These are phyloP conservation scores for Borostomias antarcticus DNA, from an alignment of 2,797 vertebrate species.

Conservation along the genomic window DNA sequence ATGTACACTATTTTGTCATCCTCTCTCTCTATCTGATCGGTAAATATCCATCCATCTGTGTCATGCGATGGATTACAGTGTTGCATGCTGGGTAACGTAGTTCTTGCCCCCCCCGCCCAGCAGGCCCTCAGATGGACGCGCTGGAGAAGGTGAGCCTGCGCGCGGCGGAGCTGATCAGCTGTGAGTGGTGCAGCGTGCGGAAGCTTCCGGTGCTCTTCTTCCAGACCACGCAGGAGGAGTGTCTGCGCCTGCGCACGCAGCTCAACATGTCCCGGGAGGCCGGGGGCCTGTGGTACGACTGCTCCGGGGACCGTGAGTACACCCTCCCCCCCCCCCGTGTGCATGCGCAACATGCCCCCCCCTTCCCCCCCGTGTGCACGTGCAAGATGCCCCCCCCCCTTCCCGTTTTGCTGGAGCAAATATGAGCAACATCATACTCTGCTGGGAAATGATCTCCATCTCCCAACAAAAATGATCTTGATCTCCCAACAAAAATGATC, in stretches of 20 bases:
- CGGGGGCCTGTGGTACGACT: conserved; percentile 87
- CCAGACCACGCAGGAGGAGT: conserved; percentile 82
- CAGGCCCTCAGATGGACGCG: conserved; percentile 50
- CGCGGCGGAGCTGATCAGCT: conserved; percentile 89
- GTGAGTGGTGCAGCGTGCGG: conserved; percentile 92
- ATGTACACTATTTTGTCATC: too few species aligned
- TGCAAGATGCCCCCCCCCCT: conserved; percentile 32
- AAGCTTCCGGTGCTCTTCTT: conserved; percentile 95
- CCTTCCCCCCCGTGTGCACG: not conserved
- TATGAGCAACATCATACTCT: too few species aligned
- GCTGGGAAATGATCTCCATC: too few species aligned
- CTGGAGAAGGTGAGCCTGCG: conserved; percentile 80
- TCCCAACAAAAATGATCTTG: too few species aligned
- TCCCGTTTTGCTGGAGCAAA: too few species aligned
- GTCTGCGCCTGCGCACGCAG: conserved; percentile 82
- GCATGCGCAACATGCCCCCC: conserved; percentile 38
- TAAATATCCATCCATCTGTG: not conserved
- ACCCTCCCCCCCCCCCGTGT: not conserved
- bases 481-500: too few species aligned
- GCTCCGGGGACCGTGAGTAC: conserved; percentile 82
- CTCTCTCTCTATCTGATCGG: not conserved
- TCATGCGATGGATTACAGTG: too few species aligned
- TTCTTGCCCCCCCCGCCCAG: not conserved
- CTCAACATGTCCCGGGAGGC: conserved; percentile 83
- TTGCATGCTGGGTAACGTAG: not conserved